Evolutionary conservation across 2,113 vertebrate species (phyloP), one percentile per base, ranked within the genome.

Genomic region (Hippocampus mohnikei): DNA sequence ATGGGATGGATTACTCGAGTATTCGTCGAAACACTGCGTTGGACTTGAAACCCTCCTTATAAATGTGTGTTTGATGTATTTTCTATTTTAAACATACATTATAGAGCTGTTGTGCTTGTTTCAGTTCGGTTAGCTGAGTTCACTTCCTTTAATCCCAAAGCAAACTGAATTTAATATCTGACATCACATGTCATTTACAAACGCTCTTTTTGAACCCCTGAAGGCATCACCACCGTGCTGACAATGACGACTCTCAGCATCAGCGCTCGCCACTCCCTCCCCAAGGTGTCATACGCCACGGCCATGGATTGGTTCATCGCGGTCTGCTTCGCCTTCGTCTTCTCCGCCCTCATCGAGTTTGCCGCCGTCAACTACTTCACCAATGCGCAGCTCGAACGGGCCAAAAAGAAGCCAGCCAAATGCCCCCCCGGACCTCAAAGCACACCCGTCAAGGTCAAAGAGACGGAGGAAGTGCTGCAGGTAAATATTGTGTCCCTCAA

Each of bases 221-320:
- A 37, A 98, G 97, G 97, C 67, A 99, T 99, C 85, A 99, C 97
- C 67, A 99, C 97, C 0, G 97, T 99, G 70, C 93, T 99, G 85
- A 99, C 97, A 61, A 99, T 99, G 97, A 99, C 97, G 1, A 99
- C 97, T 0, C 89, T 98, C 71, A 98, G 96, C 74, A 99, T 99
- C 93, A 98, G 97, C n/a, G 97, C 97, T 7, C 93, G 97, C 69
- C 96, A 98, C 85, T 98, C 97, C 27, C 90, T 99, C 74, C 97
- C 97, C 59, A 99, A 99, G 92, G 97, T 99, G 67, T 99, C 97
- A 12, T 98, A 99, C 10, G 97, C 97, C 73, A 99, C 97, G 0
- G 97, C 97, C 50, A 99, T 99, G 97, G 97, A 99, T 89, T 99
- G 97, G 96, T 99, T 99, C 88, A 99, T 99, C 75, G 97, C 97